Percentiles rank a stretch among this genome's conserved stretches.
phyloP scores from a whole-genome alignment of 23 tunicate species.

The Diplosoma virens region DNA sequence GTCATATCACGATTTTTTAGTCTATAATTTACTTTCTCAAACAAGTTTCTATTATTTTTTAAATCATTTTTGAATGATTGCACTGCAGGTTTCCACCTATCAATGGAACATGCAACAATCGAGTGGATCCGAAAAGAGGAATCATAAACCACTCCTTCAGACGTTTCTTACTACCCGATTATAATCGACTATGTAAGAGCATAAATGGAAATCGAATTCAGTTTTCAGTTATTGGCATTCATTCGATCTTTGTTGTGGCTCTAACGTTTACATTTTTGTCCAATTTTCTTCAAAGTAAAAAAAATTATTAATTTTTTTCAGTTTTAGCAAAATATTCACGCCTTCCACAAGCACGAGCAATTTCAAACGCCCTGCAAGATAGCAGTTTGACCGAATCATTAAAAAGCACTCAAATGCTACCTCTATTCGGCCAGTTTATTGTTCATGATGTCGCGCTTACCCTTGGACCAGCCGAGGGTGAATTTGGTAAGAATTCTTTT shows the following conservation, averaged over 20 bases:
- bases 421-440: constrained; percentile 86
- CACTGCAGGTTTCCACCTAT: constrained; percentile 4
- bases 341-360: constrained; percentile 28
- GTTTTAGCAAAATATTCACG: too few relatives aligned
- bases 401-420: constrained; percentile 31
- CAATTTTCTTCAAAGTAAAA: too few relatives aligned
- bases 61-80: too few relatives aligned
- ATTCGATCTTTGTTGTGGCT: too few relatives aligned
- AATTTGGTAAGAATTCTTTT: too few relatives aligned
- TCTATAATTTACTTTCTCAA: too few relatives aligned
- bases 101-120: constrained; percentile 82
- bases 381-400: not conserved
- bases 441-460: constrained; percentile 14
- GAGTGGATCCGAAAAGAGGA: constrained; percentile 53
- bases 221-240: not conserved
- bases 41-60: too few relatives aligned
- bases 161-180: constrained; percentile 67
- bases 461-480: not conserved
- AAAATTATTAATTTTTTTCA: too few relatives aligned
- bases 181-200: constrained; percentile 10
- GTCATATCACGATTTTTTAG: too few relatives aligned
- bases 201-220: not conserved
- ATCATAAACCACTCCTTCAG: constrained; percentile 36
- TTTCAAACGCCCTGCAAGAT: constrained; percentile 36
- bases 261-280: too few relatives aligned